Evolutionary conservation across 1,140 invertebrate genomes (phyloP).

Genomic region (Aphaenogaster floridana): DNA sequence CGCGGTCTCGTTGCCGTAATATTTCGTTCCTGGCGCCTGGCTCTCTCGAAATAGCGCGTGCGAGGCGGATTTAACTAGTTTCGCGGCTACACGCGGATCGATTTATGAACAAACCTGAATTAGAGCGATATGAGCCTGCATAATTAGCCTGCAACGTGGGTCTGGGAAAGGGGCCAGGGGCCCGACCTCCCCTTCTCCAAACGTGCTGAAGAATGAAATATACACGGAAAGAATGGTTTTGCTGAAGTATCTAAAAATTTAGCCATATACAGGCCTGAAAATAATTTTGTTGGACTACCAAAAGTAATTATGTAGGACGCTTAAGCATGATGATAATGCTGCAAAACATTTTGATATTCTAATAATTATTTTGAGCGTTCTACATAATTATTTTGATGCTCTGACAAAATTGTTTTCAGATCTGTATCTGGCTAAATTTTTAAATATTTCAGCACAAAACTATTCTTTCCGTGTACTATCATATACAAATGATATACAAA

Average conservation of each 20-base stretch:
- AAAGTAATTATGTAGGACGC: too few species aligned
- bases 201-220: neutral
- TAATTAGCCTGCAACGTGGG: neutral
- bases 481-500: neutral
- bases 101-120: conserved; percentile 12
- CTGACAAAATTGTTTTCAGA: too few species aligned
- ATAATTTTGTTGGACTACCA: too few species aligned
- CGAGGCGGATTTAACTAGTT: conserved; percentile 40
- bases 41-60: conserved; percentile 35
- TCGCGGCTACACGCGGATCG: neutral
- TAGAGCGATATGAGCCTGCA: neutral
- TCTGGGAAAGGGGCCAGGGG: neutral
- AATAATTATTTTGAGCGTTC: too few species aligned
- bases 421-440: too few species aligned
- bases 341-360: too few species aligned
- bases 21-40: conserved; percentile 3
- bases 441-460: too few species aligned
- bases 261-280: too few species aligned
- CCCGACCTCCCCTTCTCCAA: neutral
- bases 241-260: too few species aligned
- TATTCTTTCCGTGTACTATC: neutral
- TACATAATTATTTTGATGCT: too few species aligned
- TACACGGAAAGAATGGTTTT: too few species aligned
- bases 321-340: too few species aligned
- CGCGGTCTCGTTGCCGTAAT: conserved; percentile 1